Evolutionary conservation across 2,888 invertebrate genomes (phyloP).

Genomic region (Cinara cedri): DNA sequence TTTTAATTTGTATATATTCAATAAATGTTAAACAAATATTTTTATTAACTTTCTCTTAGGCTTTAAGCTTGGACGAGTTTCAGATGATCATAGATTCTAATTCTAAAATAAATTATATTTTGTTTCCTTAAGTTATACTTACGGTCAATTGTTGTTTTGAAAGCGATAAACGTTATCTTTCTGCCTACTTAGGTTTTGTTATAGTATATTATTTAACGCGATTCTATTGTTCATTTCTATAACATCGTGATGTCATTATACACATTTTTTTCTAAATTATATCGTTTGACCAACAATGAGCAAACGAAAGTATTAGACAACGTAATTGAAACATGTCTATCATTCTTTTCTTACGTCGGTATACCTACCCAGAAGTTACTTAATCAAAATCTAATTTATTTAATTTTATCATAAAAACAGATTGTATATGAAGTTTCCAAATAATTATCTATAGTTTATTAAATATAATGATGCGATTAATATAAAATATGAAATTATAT

Average conservation of each 20-base stretch:
- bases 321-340: neutral
- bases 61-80: constrained; percentile 39
- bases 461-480: neutral
- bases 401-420: constrained; percentile 1
- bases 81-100: constrained; percentile 50
- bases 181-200: constrained; percentile 46
- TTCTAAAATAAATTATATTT: constrained; percentile 2
- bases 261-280: constrained; percentile 25
- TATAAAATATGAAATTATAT: neutral
- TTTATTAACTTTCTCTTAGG: constrained; percentile 41
- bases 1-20: constrained; percentile 16
- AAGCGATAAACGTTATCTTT: constrained; percentile 56
- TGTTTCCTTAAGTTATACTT: constrained; percentile 14
- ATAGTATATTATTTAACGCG: constrained; percentile 36
- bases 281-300: constrained; percentile 31
- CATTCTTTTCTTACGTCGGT: neutral
- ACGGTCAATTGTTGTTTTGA: constrained; percentile 39
- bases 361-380: constrained; percentile 32
- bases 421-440: constrained; percentile 1
- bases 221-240: constrained; percentile 41
- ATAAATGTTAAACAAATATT: neutral
- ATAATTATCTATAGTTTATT: constrained; percentile 15
- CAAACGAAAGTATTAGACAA: constrained; percentile 39
- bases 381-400: constrained; percentile 27
- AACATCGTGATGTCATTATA: constrained; percentile 51